Base-by-base conservation (phyloP, 2,888 invertebrate genomes). In the Apocheima hispidaria region DNA sequence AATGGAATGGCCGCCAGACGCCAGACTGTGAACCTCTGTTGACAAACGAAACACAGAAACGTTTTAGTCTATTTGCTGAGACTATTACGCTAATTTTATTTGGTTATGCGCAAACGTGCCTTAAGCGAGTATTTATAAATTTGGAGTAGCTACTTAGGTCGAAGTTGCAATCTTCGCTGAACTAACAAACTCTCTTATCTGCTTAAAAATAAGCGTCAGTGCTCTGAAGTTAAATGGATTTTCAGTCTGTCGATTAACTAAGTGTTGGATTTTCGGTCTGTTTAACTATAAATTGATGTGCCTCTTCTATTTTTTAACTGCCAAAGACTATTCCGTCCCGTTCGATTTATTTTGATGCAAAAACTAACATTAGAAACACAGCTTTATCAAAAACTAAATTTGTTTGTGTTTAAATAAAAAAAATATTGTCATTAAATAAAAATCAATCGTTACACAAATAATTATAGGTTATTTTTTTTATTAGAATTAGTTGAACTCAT, bases 11-110 rank as follows among this genome's bases (percentile, higher is more conserved):
- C 78, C 71, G 71, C 71, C 78, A 74, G 75, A 77, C 70, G 72
- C 72, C 78, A 74, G 73, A 75, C 79, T 70, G 68, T 63, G 68
- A 72, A 71, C 75, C 74, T 71, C 77, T 77, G 80, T 86, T 83
- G 81, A 83, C 84, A 84, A 79, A 84, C 77, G 77, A 81, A 84
- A 78, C 74, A 76, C 75, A 73, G 70, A 75, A 82, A 78, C 79
- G 77, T 78, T 80, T 76, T 71, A 78, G 74, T 77, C 74, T 79
- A 81, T 84, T 86, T 81, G 77, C 79, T 70, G 63, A 72, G 75
- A 81, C 78, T 79, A 77, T 81, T 78, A 78, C 65, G 77, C 75
- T 83, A 85, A 88, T 86, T 83, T 81, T 81, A 75, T 82, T 82
- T 81, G 75, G 66, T 74, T 82, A 81, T 80, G 78, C 75, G 65